phyloP scores from a whole-genome alignment of 2,888 invertebrate genomes.

The Cantharis rufa region DNA sequence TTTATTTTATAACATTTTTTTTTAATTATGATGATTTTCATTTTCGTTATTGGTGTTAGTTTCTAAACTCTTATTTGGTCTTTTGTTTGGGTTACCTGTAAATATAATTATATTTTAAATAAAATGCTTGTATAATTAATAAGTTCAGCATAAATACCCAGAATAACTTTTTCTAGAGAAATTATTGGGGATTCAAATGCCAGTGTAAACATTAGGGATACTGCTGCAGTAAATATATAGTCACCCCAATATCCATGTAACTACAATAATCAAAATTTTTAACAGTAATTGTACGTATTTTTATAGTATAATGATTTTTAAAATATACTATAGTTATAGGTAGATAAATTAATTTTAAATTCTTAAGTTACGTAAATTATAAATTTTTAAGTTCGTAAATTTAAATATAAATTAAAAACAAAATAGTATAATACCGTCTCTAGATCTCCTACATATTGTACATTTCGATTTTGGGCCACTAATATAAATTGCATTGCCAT shows the following conservation, averaged over 20 bases:
- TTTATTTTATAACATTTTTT: too few species aligned
- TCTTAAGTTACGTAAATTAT: too few species aligned
- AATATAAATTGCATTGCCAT: background rate
- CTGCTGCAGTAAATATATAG: background rate
- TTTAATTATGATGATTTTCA: background rate
- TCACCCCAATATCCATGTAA: constrained; percentile 11
- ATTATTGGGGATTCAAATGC: constrained; percentile 9
- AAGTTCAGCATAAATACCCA: background rate
- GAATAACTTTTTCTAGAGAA: background rate
- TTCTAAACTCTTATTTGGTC: background rate
- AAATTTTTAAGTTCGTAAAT: too few species aligned
- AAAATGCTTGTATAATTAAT: background rate
- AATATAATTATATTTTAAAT: background rate
- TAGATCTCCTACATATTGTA: background rate
- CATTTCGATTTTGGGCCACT: background rate
- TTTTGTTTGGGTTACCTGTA: background rate
- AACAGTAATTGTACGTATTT: too few species aligned
- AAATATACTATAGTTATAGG: too few species aligned
- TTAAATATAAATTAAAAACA: too few species aligned
- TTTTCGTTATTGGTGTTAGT: background rate
- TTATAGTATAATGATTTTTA: too few species aligned
- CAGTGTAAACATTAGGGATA: background rate
- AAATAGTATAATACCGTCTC: background rate
- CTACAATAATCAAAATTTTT: background rate
- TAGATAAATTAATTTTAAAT: too few species aligned